A percentile compares a stretch with the other conserved stretches of the same genome.
Conservation (phyloP, 2,888 invertebrate genomes). For the Pyrgus malvae region DNA sequence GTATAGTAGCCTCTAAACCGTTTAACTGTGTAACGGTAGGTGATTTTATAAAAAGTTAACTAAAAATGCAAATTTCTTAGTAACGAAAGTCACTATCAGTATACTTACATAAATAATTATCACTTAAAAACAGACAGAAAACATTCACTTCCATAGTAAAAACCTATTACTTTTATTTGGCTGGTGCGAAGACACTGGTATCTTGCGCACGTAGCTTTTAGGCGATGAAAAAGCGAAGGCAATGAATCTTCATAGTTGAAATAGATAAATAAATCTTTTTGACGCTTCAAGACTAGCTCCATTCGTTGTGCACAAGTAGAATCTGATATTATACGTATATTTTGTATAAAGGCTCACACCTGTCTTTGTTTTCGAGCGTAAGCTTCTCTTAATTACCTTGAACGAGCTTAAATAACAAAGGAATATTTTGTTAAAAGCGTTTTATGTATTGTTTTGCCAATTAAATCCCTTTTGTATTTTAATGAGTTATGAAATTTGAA, state of each 20-base stretch:
- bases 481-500: no score
- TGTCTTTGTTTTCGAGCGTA: constrained; percentile 9
- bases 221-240: constrained; percentile 8
- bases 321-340: background rate
- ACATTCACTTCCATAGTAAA: background rate
- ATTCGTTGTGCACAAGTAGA: background rate
- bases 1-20: no score
- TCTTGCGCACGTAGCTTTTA: constrained; percentile 5
- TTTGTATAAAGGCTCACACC: background rate
- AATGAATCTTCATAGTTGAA: constrained; percentile 12
- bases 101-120: no score
- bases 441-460: background rate
- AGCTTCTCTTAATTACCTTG: constrained; percentile 8
- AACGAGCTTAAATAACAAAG: background rate
- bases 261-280: constrained; percentile 14
- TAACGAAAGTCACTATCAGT: no score
- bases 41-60: no score
- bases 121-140: no score
- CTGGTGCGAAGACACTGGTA: background rate
- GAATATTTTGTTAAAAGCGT: background rate
- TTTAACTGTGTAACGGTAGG: no score
- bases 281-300: constrained; percentile 1
- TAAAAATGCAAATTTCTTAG: no score
- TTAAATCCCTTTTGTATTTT: background rate
- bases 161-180: background rate